Conservation (phyloP, 2,113 vertebrate species). For the Chroicocephalus ridibundus region DNA sequence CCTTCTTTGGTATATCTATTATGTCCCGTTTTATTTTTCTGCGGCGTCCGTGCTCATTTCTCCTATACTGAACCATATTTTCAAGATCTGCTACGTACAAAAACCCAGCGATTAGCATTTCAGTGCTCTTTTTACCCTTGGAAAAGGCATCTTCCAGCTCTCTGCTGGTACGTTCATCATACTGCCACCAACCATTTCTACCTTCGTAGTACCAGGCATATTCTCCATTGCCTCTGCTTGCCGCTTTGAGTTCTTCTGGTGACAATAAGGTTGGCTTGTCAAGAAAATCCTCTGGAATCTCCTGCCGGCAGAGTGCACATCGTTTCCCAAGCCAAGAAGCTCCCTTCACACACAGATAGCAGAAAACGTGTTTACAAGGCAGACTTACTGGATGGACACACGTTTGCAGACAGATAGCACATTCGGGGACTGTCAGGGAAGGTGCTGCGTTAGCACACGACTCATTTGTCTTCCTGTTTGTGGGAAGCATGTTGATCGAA, state of each 20-base stretch:
- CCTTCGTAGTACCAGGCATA: constrained; percentile 97
- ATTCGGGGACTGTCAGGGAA: constrained; percentile 84
- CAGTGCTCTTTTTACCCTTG: constrained; percentile 92
- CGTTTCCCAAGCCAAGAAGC: constrained; percentile 98
- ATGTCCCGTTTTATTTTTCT: constrained; percentile 95
- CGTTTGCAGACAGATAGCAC: constrained; percentile 94
- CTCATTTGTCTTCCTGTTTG: constrained; percentile 83
- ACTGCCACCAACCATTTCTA: constrained; percentile 98
- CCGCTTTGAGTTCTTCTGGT: constrained; percentile 91
- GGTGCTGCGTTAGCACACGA: constrained; percentile 79
- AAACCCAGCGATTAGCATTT: constrained; percentile 97
- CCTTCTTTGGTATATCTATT: constrained; percentile 96
- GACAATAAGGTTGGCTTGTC: constrained; percentile 92
- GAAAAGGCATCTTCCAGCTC: constrained; percentile 94
- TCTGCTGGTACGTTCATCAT: constrained; percentile 91
- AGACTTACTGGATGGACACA: constrained; percentile 94
- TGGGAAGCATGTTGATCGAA: constrained; percentile 80
- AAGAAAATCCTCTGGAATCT: constrained; percentile 95
- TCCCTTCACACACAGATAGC: constrained; percentile 95
- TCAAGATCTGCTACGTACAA: constrained; percentile 95
- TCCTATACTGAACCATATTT: constrained; percentile 96
- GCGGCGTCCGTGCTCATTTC: constrained; percentile 92
- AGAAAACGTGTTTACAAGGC: constrained; percentile 96
- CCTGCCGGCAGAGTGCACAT: constrained; percentile 93
- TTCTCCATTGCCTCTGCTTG: constrained; percentile 82